Evolutionary conservation across 2,797 vertebrate genomes (phyloP), one percentile per base, ranked within the genome.

Genomic region (Brotula barbata): DNA sequence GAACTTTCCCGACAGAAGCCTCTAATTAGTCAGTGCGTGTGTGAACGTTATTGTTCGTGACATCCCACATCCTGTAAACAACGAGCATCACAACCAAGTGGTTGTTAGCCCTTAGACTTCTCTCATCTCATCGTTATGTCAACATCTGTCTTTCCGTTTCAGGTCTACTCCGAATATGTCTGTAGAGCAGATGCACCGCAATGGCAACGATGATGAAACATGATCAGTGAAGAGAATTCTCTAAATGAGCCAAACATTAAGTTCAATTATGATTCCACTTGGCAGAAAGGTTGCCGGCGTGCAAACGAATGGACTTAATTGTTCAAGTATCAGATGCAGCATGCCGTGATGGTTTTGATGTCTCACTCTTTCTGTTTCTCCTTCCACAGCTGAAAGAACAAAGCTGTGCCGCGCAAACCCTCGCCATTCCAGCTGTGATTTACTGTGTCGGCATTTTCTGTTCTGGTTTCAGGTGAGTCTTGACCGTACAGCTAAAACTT

Each of bases 1-100:
- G 17, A 82, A 62, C 51, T 63, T 89, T 85, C 83, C 78, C 65
- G 63, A 88, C 79, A 85, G 75, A 72, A 73, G 71, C 61, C 45
- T 71, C 49, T 77, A 75, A 81, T 84, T 80, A 64, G 58, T 20
- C 5, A n/a, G 21, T 39, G 46, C 54, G 39, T 69, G 74, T 66
- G 72, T 77, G 71, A 74, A 60, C 39, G 44, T 73, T 64, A 41
- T 75, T 75, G 58, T 73, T 72, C 68, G 68, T 42, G 81, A 77
- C 56, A 42, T 22, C 43, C 69, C 58, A 71, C 78, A 79, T 86
- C 82, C 84, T 82, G 78, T 79, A 77, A 84, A 80, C 78, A 81
- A 77, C 66, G 73, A 71, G 66, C 31, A 8, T 87, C 80, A 65
- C 56, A 78, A 78, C 71, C 66, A 70, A 64, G 60, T 50, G 51